Base-by-base conservation (phyloP, 2,888 invertebrate genomes). In the Gymnocheta viridis region DNA sequence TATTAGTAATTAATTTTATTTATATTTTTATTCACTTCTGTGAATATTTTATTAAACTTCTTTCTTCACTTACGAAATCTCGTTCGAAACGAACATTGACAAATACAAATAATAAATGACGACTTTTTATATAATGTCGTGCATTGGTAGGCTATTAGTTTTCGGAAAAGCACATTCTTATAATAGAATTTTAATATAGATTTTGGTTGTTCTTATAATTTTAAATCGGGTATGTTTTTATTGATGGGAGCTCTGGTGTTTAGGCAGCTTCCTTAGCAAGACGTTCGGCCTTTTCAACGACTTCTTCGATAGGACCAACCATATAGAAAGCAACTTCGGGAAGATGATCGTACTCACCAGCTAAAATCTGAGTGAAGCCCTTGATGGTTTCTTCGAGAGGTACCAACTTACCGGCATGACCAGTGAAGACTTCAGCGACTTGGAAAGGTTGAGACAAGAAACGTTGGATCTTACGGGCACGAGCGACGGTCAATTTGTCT, bases 271-370 rank as follows among this genome's bases (percentile, higher is more conserved):
- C 89, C 82, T 88, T 88, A 35, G 88, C 88, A 73, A 90, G 85
- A 60, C 87, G 87, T 89, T 97, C 96, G 79, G 97, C 97, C 93
- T 97, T 97, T 86, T 94, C 94, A 66, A 94, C 93, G 73, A 97
- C 97, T 93, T 97, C 97, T 90, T 97, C 97, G 89, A 98, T 96
- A 85, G 96, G 96, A 87, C 98, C 98, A 86, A 98, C 97, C 98
- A 98, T 98, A 94, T 97, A 98, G 94, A 98, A 98, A 81, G 98
- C 98, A 86, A 96, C 96, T 92, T 99, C 99, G 29, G 98, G 98
- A 87, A 98, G 93, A 92, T 98, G 96, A 92, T 98, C 98, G 90
- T 96, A 94, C 89, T 98, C 97, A 89, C 98, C 97, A 86, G 91
- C 93, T 87, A 97, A 93, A 89, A 97, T 96, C 91, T 95, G 94